Percentiles rank a stretch among this genome's conserved stretches.
Evolutionary conservation across 37 sponge, comb jelly and placozoan species (phyloP).

Genomic region (Dysidea cf. avara): DNA sequence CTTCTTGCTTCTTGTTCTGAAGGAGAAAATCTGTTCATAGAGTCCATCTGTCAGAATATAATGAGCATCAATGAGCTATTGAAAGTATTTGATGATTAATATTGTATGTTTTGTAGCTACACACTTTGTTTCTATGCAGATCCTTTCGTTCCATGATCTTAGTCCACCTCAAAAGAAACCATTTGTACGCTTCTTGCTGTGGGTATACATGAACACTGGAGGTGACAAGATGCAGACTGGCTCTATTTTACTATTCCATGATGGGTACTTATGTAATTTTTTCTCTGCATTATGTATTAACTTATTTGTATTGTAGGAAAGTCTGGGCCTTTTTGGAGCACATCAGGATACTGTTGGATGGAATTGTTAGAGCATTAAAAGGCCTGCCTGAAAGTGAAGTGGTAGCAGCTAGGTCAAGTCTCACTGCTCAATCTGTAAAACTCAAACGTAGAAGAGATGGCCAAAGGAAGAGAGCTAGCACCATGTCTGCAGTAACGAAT

Average conservation of each 20-base stretch:
- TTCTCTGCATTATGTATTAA: too few relatives aligned
- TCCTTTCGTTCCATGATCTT: constrained; percentile 24
- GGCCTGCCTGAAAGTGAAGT: constrained; percentile 4
- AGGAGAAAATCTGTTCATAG: constrained; percentile 73
- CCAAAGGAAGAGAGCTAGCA: too few relatives aligned
- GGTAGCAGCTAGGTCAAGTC: neutral
- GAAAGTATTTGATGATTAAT: neutral
- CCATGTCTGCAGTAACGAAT: neutral
- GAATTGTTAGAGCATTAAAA: constrained; percentile 1
- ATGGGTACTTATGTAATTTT: constrained; percentile 34
- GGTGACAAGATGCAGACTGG: constrained; percentile 38
- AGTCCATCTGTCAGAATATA: constrained; percentile 78
- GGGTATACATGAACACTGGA: constrained; percentile 67
- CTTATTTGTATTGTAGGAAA: too few relatives aligned
- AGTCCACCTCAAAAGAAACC: constrained; percentile 48
- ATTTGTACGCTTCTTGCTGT: constrained; percentile 66
- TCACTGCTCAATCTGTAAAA: too few relatives aligned
- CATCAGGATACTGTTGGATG: neutral
- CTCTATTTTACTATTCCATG: constrained; percentile 21
- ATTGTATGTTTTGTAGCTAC: neutral
- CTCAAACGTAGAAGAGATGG: too few relatives aligned
- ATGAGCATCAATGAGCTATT: constrained; percentile 44
- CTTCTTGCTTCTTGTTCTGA: constrained; percentile 77
- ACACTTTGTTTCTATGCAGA: constrained; percentile 13
- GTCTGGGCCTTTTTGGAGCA: constrained; percentile 34